Base-by-base conservation (phyloP, 2,113 vertebrate species). In the Platichthys flesus region DNA sequence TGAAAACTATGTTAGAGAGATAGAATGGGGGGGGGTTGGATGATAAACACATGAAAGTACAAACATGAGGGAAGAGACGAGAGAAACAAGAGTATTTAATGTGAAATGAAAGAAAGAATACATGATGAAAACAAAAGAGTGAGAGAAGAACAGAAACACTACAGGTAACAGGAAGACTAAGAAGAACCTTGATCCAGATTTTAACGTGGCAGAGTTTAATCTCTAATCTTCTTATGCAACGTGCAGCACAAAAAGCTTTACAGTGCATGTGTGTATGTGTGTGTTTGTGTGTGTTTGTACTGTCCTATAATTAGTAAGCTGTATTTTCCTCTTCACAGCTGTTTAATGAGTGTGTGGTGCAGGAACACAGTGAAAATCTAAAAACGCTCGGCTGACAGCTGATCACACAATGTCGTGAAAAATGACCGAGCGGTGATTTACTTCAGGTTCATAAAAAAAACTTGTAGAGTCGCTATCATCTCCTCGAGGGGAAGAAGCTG, bases 191-290 rank as follows among this genome's bases (percentile, higher is more conserved):
- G 31, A 49, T 66, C 15, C 63, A 70, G 23, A 78, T 14, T 66
- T 60, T 42, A 35, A 28, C 8, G 24, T 42, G 40, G 12, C 28
- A 31, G 31, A n/a, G 59, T 55, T 28, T 18, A 10, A 58, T 73
- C 23, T 75, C 67, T 54, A 45, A 75, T 71, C 52, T 23, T 71
- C 21, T 68, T 35, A 71, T 55, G 14, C 24, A 21, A 59, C 37
- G 56, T 15, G 16, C 45, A 49, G 45, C 1, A 49, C 45, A 49
- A 18, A 49, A 16, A 18, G 45, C 45, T 49, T 49, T 2, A 4
- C 15, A 49, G n/a, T 24, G 54, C 24, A 21, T 14, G 54, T 56
- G 54, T 56, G 5, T 31, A 6, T 31, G 54, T 56, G 54, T 24
- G 54, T 24, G 54, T 56, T 12, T 56, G 54, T 56, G 54, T 56